A percentile compares a stretch with the other conserved stretches of the same genome.
Conservation (phyloP, 1,140 invertebrate species). For the Zaprionus africanus region DNA sequence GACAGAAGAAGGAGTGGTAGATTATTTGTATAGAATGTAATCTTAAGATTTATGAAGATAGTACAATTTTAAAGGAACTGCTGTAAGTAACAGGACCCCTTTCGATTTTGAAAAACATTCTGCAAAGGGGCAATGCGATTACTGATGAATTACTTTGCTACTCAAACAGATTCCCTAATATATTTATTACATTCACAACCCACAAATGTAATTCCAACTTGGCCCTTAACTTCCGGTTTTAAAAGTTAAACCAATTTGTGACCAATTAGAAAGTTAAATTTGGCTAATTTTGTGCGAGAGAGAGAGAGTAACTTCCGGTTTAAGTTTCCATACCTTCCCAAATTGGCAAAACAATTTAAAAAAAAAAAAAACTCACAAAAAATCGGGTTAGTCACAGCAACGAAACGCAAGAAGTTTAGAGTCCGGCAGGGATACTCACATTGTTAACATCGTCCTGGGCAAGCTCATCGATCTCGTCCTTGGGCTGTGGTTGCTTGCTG, state of each 20-base stretch:
- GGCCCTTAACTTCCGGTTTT: not conserved
- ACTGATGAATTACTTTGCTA: too few relatives aligned
- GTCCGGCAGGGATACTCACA: conserved; percentile 41
- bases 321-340: not conserved
- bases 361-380: not conserved
- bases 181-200: not conserved
- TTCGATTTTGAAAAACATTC: too few relatives aligned
- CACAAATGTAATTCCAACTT: not conserved
- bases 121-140: too few relatives aligned
- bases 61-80: too few relatives aligned
- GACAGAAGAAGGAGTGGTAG: too few relatives aligned
- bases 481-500: not conserved
- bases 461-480: conserved; percentile 38
- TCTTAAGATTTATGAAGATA: too few relatives aligned
- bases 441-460: conserved; percentile 1
- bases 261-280: not conserved
- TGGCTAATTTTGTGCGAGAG: not conserved
- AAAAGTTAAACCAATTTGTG: not conserved
- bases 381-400: conserved; percentile 8
- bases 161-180: too few relatives aligned
- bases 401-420: not conserved
- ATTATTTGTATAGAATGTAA: too few relatives aligned
- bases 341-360: not conserved
- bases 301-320: not conserved
- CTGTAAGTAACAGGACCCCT: too few relatives aligned